Evolutionary conservation across 2,888 invertebrate genomes (phyloP), one percentile per base, ranked within the genome.

Genomic region (Ophion ellenae): DNA sequence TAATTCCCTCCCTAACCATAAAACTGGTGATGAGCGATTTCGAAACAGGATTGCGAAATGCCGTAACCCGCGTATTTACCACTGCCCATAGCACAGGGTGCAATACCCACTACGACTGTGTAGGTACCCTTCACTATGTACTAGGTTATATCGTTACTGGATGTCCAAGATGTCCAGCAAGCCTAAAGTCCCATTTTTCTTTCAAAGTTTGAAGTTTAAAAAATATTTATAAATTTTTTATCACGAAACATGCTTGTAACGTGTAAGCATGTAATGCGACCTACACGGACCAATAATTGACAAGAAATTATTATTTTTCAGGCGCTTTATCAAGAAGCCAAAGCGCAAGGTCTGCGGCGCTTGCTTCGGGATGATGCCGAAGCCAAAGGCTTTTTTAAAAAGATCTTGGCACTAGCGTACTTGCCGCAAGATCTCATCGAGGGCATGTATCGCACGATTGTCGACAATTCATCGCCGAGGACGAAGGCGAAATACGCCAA

Each of bases 1-100:
- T 76, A n/a, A 47, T 83, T 17, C 64, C 70, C 3, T 11, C 66
- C 4, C 71, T 64, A 6, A 40, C 40, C 10, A 24, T 83, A 2
- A 71, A 17, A 28, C 57, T 77, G 1, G 53, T 40, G 17, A 83
- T 83, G 77, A 83, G 32, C n/a, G 77, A 83, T 40, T 83, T 83
- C 6, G 83, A 77, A n/a, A 28, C 64, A 17, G 77, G 36, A 24
- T 24, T 83, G 57, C 83, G 83, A 2, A 83, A 77, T 24, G 83
- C 83, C 14, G 28, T 83, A 40, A 61, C 57, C 4, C 14, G n/a
- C 10, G 66, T 77, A 2, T 83, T 77, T 10, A 0, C 40, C 32
- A 20, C n/a, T 17, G 83, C 77, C 17, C 77, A 47, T 17, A 64
- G 70, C 28, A 63, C 76, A 7, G 82, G 76, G 5, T 82, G 76